Evolutionary conservation across 2,113 vertebrate species (phyloP), one percentile per base, ranked within the genome.

Genomic region (Hyaena hyaena): DNA sequence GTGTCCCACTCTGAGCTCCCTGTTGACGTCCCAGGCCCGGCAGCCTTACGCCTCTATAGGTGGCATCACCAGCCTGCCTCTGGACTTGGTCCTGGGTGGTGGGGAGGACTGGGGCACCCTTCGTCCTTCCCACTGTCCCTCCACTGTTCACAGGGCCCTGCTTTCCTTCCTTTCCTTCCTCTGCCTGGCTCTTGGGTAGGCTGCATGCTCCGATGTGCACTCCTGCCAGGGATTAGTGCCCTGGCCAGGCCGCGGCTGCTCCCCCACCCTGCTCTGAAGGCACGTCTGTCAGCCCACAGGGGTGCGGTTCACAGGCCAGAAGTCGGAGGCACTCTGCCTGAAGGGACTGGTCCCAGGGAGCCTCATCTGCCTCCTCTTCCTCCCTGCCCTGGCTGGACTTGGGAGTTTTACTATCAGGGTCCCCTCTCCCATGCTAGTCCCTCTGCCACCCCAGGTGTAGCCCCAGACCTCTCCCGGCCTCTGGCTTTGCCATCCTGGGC

Each of bases 241-340:
- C 93, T 81, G 94, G 95, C 94, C 93, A 90, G 89, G 92, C 66
- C n/a, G 4, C 0, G 0, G 55, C 94, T 4, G 0, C 80, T 82
- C 87, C 89, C 74, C 69, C 11, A 1, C 58, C 90, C 65, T 10
- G 31, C 61, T 86, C 76, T 26, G 33, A 71, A 93, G 96, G 74
- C 69, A 10, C 16, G 86, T 83, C 86, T 97, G 84, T 95, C 92
- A 96, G 92, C 80, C 33, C 5, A 31, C 79, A 85, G 80, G 95
- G 95, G 98, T 55, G 93, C 4, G 89, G 83, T 28, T 73, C 82
- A 15, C 9, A 16, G 31, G 76, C 53, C 82, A 79, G 82, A 63
- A 89, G 83, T 48, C 82, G 35, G 93, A 88, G 86, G 68, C 26
- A 69, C 31, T 1, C 10, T 11, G 66, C 58, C 74, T 77, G 45